Evolutionary conservation across 2,888 invertebrate species (phyloP), one percentile per base, ranked within the genome.

Genomic region (Elmis aenea): DNA sequence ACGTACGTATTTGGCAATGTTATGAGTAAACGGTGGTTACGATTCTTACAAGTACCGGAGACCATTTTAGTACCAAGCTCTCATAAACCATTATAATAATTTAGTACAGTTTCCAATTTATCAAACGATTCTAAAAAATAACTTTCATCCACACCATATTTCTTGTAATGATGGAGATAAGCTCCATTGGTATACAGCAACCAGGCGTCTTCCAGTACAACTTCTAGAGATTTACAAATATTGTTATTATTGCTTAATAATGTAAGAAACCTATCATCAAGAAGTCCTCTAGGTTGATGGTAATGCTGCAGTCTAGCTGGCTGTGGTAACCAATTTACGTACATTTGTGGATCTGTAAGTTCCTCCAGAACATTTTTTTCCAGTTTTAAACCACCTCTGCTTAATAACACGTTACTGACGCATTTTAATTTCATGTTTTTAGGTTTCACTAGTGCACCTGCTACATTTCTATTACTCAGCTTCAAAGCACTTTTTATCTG

Each of bases 161-260:
- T 67, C 43, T 62, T 63, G 49, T 73, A 75, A 38, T 72, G 73
- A 58, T 75, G 74, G 20, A 74, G 51, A 55, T 69, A 74, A 5
- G 74, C 73, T 16, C 65, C 64, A 52, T 70, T 62, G 2, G 61
- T 59, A 50, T 70, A 75, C 34, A 68, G 58, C 33, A 59, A 66
- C 72, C 71, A 72, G 2, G 72, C 70, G 48, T 70, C 70, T 4
- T 61, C 60, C 13, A 71, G 52, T 15, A 71, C 57, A 2, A 25
- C 32, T 35, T 73, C 62, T 12, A 75, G 46, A 3, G 66, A 55
- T 13, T 53, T 42, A 44, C 61, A 54, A 32, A 71, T 57, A 31
- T 58, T 57, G 21, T 67, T 69, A 55, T 68, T 69, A 51, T 74
- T 75, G 2, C 69, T 64, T 13, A 70, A 49, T 22, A 72, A 49